Conservation (phyloP, 2,888 invertebrate species). For the Nemotelus pantherinus region DNA sequence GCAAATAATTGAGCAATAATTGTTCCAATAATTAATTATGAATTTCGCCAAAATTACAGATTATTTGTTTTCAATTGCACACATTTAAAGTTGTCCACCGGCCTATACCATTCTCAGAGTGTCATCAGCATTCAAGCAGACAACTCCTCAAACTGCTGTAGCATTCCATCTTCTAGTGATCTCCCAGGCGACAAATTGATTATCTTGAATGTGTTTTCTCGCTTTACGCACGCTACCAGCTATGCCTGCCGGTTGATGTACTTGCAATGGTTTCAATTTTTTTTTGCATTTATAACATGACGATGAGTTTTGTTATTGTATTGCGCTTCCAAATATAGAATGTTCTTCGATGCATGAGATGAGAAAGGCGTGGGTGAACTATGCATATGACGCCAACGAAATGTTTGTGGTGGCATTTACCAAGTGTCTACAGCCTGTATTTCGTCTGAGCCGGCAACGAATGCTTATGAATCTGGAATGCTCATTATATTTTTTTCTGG, state of each 20-base stretch:
- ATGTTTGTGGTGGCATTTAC: neutral
- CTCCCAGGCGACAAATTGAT: neutral
- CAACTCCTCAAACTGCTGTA: too few species aligned
- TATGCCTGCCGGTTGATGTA: neutral
- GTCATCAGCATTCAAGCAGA: too few species aligned
- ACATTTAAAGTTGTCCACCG: too few species aligned
- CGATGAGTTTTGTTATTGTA: neutral
- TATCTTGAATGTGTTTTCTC: neutral
- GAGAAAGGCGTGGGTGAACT: conserved; percentile 5
- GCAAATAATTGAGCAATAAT: too few species aligned
- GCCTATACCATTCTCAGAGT: too few species aligned
- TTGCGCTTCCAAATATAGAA: conserved; percentile 13
- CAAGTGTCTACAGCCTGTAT: neutral
- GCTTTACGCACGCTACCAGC: too few species aligned
- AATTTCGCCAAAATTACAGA: too few species aligned
- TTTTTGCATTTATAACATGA: neutral
- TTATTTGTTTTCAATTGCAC: too few species aligned
- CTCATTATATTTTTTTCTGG: conserved; percentile 10
- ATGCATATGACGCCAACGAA: neutral
- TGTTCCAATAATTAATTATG: too few species aligned
- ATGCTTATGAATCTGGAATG: conserved; percentile 7
- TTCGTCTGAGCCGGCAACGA: neutral
- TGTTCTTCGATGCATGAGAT: neutral
- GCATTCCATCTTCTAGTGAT: neutral
- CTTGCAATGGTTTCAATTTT: neutral